Percentiles rank a stretch among this genome's conserved stretches.
Evolutionary conservation across 2,113 vertebrate species (phyloP).

Genomic region (Periophthalmus modestus): DNA sequence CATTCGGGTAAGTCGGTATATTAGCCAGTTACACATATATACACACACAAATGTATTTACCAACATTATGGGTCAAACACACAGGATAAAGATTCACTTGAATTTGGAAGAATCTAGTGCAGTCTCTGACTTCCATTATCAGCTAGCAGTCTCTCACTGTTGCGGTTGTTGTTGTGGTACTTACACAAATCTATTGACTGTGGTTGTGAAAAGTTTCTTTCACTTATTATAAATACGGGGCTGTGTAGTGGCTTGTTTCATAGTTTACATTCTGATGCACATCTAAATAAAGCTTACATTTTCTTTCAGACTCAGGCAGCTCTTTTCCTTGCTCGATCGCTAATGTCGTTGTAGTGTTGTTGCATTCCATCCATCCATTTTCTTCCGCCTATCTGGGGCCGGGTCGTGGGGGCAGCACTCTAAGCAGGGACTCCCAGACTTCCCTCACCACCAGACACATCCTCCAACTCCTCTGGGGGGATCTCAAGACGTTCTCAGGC

Average conservation of each 20-base stretch:
- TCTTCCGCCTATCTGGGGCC: no score
- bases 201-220: no score
- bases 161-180: background rate
- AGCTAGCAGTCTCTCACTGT: background rate
- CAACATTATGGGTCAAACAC: background rate
- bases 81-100: background rate
- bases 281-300: background rate
- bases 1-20: conserved; percentile 74
- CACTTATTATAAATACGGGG: no score
- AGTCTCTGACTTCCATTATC: background rate
- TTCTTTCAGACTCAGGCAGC: no score
- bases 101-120: background rate
- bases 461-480: no score
- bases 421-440: no score
- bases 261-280: background rate
- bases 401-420: no score
- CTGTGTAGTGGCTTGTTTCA: no score
- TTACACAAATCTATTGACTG: background rate
- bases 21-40: background rate
- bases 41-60: background rate
- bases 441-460: no score
- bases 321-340: background rate
- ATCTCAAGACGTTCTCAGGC: no score
- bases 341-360: no score
- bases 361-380: no score